phyloP scores from a whole-genome alignment of 2,113 vertebrate species.

The Amphiprion percula region DNA sequence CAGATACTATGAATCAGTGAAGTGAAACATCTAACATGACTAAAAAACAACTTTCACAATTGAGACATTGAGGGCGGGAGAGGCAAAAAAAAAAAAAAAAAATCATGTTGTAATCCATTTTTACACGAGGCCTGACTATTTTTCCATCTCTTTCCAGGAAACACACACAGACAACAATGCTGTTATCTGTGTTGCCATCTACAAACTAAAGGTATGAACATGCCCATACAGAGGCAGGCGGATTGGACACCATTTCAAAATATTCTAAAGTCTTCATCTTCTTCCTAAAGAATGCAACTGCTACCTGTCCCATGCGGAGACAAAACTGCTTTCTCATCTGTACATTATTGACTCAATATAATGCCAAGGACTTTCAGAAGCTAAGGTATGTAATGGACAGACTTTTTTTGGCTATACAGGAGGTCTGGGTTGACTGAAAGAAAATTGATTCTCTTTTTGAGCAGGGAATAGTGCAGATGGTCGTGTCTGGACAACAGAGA shows the following conservation, averaged over 20 bases:
- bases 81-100: background rate
- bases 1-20: background rate
- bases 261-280: slow-evolving; percentile 4
- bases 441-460: background rate
- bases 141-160: slow-evolving; percentile 10
- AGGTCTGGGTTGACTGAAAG: background rate
- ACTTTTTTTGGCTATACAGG: background rate
- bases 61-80: background rate
- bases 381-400: background rate
- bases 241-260: slow-evolving; percentile 1
- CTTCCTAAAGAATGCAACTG: no score
- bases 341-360: slow-evolving; percentile 13
- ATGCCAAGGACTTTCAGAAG: slow-evolving; percentile 26
- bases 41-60: slow-evolving; percentile 5
- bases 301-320: no score
- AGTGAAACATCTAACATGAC: background rate
- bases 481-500: slow-evolving; percentile 1
- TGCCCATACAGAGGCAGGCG: slow-evolving; percentile 12
- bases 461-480: slow-evolving; percentile 24
- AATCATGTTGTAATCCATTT: slow-evolving; percentile 1
- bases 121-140: background rate
- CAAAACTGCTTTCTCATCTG: background rate
- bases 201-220: slow-evolving; percentile 1
- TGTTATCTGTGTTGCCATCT: slow-evolving; percentile 28
- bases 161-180: background rate